Base-by-base conservation (phyloP, 2,797 vertebrate genomes). In the Xyrichtys novacula region DNA sequence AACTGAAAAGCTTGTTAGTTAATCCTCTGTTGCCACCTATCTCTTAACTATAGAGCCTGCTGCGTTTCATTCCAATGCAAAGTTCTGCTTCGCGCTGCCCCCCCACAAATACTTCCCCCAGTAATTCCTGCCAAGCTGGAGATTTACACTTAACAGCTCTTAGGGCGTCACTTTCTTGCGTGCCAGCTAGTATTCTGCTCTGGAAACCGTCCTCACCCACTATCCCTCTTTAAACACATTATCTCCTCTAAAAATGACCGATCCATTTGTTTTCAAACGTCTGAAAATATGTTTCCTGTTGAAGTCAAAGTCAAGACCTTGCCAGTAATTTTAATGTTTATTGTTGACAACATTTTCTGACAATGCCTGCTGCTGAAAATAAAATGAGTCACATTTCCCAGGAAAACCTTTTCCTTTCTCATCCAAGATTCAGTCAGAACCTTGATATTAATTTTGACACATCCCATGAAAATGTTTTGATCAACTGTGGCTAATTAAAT, bases 1-100 rank as follows among this genome's bases (percentile, higher is more conserved):
- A 92, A 93, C 53, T 93, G 94, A 94, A 94, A 93, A 78, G 92
- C 94, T 93, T 94, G 90, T 88, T 88, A 82, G 76, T 90, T 94
- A 94, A 95, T 94, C 94, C 89, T 85, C 86, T 83, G 85, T 87
- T 79, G 89, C 89, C 89, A 93, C 89, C 93, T 91, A 89, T 93
- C 84, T 89, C 87, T 84, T 83, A 89, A 91, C 91, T 88, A 89
- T 74, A 52, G 65, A 70, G 84, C 62, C 79, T 63, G 82, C 73
- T 85, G 65, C 65, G 71, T 84, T 86, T 91, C 78, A 89, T 86
- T 87, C 82, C 68, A 67, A 81, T 81, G 84, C 81, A 86, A 90
- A 92, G 83, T 90, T 91, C 70, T 75, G 80, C 78, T 77, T 80
- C 52, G 26, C 48, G 1, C 67, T 63, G 57, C 61, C 60, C 62